Base-by-base conservation (phyloP, 2,888 invertebrate species). In the Sphinx pinastri region DNA sequence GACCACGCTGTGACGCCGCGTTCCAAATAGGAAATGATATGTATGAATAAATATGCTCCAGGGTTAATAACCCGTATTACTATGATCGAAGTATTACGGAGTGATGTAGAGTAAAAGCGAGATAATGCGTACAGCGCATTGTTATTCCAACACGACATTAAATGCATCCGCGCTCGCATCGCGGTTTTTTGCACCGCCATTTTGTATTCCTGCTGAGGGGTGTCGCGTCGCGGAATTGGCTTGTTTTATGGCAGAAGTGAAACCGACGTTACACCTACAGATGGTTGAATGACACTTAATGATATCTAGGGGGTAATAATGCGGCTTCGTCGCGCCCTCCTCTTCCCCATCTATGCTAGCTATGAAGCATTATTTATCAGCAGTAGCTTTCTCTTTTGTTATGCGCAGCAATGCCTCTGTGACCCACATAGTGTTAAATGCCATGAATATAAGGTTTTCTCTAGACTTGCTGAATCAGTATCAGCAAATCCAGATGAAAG, bases 231-330 rank as follows among this genome's bases (percentile, higher is more conserved):
- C 83, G 84, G 85, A 89, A 88, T 86, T 81, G 76, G 74, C 79
- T 78, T 79, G 82, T 88, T 88, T 88, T 86, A 87, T 88, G 83
- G 86, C 83, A 90, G 91, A 91, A 92, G 92, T 92, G 91, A 92
- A 91, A 92, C 84, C 84, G 77, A 80, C 79, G 85, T 81, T 49
- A 59, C 52, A 52, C 69, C 59, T 38, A 14, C 45, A 11, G 49
- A 52, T 38, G 25, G 69, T 60, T 60, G 59, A 51, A 59, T 69
- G 60, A 67, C 67, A 67, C 52, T 67, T 51, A 54, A 63, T 63
- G 47, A 63, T 63, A 63, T 63, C 63, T 63, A 63, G 49, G 63
- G 38, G 63, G 68, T 51, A 68, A 58, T 57, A 68, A 68, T 58
- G 31, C 19, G 55, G 19, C 51, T 38, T 59, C n/a, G 19, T 68